phyloP scores from a whole-genome alignment of 1,140 invertebrate species.

The Drosophila parabipectinata region DNA sequence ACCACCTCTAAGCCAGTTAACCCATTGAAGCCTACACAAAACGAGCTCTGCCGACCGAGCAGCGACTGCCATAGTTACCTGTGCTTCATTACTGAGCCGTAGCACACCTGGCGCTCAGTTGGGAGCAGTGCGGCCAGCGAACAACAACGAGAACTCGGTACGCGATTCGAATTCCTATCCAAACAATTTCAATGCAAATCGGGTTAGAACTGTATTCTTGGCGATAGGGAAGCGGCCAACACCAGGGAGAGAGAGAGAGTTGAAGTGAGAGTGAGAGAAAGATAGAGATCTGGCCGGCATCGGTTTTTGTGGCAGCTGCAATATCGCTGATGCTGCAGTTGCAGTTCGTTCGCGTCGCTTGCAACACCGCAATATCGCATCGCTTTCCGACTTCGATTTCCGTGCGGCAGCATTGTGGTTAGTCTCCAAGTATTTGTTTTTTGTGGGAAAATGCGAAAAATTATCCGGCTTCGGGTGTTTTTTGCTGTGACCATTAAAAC shows the following conservation, averaged over 20 bases:
- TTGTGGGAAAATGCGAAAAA: slow-evolving; percentile 61
- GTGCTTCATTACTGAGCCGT: slow-evolving; percentile 45
- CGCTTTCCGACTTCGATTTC: slow-evolving; percentile 16
- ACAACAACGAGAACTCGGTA: slow-evolving; percentile 66
- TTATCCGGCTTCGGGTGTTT: slow-evolving; percentile 41
- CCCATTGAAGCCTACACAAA: slow-evolving; percentile 62
- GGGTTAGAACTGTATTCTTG: slow-evolving; percentile 45
- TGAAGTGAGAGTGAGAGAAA: background rate
- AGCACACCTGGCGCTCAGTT: slow-evolving; percentile 74
- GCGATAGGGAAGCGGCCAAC: slow-evolving; percentile 15
- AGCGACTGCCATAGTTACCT: slow-evolving; percentile 30
- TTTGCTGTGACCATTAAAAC: slow-evolving; percentile 60
- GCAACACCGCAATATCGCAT: slow-evolving; percentile 66
- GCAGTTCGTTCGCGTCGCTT: slow-evolving; percentile 60
- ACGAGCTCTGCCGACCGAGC: slow-evolving; percentile 26
- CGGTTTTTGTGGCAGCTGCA: slow-evolving; percentile 33
- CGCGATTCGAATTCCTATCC: slow-evolving; percentile 33
- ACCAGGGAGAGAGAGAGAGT: background rate
- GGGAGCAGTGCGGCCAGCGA: slow-evolving; percentile 63
- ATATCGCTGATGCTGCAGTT: slow-evolving; percentile 64
- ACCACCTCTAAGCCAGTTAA: slow-evolving; percentile 55
- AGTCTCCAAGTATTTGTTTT: slow-evolving; percentile 13
- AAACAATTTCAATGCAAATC: slow-evolving; percentile 17
- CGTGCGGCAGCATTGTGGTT: slow-evolving; percentile 2
- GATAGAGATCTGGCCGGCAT: slow-evolving; percentile 32